Evolutionary conservation across 2,113 vertebrate species (phyloP).

Genomic region (Daphoenositta chrysoptera): DNA sequence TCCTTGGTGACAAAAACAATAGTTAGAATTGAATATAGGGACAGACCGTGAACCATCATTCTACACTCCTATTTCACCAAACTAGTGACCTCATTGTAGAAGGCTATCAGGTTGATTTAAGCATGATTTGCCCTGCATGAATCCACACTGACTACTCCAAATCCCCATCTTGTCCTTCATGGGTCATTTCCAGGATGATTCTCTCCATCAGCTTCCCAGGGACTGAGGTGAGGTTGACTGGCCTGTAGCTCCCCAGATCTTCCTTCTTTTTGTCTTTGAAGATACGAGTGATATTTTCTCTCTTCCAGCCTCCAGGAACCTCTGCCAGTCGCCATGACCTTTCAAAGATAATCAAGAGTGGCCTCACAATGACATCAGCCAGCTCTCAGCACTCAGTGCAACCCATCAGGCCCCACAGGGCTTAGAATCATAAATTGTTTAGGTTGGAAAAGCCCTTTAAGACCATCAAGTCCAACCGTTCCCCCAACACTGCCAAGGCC

Average conservation of each 20-base stretch:
- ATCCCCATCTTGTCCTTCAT: neutral
- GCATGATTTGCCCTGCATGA: neutral
- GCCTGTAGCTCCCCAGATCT: neutral
- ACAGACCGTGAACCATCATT: neutral
- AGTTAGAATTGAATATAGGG: neutral
- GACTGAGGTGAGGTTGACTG: neutral
- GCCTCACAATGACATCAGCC: neutral
- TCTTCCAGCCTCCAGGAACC: neutral
- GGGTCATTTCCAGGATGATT: neutral
- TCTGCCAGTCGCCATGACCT: neutral
- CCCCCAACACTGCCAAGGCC: neutral
- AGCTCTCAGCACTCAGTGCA: neutral
- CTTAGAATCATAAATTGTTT: neutral
- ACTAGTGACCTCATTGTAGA: neutral
- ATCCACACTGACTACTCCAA: neutral
- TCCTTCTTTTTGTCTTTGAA: neutral
- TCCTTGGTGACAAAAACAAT: neutral
- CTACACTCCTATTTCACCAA: neutral
- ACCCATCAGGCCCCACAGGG: rapidly evolving
- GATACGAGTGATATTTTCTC: neutral
- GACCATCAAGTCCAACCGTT: neutral
- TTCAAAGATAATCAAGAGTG: neutral
- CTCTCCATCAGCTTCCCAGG: neutral
- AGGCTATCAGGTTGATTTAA: neutral
- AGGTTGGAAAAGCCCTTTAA: neutral